These are phyloP conservation scores for Ptilorrhoa leucosticta DNA, from an alignment of 2,113 vertebrate species.

Conservation along the genomic window DNA sequence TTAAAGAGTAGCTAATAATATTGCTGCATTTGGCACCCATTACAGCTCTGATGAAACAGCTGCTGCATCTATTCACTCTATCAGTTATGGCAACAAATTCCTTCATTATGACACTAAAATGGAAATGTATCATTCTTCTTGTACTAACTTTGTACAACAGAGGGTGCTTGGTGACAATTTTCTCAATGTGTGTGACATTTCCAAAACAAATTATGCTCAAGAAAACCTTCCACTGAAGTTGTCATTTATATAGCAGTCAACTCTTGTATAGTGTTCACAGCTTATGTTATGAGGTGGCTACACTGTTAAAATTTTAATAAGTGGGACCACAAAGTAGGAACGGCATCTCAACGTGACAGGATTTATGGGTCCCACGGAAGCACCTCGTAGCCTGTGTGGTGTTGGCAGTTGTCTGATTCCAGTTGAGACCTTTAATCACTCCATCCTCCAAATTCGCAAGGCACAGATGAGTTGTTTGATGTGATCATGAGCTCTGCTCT, in stretches of 20 bases:
- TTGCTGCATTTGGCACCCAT: constrained; percentile 35
- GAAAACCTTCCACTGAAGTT: constrained; percentile 37
- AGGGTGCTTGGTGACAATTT: constrained; percentile 68
- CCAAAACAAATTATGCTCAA: constrained; percentile 55
- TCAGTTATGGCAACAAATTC: constrained; percentile 65
- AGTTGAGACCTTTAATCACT: not conserved
- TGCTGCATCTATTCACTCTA: constrained; percentile 57
- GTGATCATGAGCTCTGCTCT: not conserved
- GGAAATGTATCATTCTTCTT: constrained; percentile 71
- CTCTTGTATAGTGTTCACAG: constrained; percentile 28
- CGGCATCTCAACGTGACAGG: not conserved
- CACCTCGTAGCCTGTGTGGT: constrained; percentile 9
- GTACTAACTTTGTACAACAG: constrained; percentile 68
- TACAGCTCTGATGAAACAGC: constrained; percentile 55
- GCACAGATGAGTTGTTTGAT: not conserved
- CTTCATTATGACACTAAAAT: constrained; percentile 72
- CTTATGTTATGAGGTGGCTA: constrained; percentile 14
- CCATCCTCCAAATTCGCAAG: not conserved
- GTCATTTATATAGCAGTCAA: constrained; percentile 15
- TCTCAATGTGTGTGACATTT: constrained; percentile 61
- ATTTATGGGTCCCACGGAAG: not conserved
- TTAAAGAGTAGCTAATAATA: constrained; percentile 35
- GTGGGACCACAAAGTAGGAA: not conserved
- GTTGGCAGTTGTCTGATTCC: not conserved
- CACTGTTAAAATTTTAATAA: constrained; percentile 23